A percentile compares a stretch with the other conserved stretches of the same genome.
Conservation (phyloP, 2,888 invertebrate genomes). For the Apomyelois bistriatella region DNA sequence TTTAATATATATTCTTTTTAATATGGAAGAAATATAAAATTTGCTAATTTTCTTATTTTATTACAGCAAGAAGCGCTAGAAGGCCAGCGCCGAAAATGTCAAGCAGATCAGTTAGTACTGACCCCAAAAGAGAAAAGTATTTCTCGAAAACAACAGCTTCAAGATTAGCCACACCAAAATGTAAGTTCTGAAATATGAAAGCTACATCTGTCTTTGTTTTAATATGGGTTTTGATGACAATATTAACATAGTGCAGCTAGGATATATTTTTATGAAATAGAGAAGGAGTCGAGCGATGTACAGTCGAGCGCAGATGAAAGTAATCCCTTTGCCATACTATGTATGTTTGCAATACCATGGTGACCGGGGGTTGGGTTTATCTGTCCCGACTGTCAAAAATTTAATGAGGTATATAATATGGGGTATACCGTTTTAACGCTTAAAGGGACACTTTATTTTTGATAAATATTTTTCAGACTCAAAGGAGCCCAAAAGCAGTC, state of each 20-base stretch:
- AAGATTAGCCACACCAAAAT: slow-evolving; percentile 38
- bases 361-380: too few relatives aligned
- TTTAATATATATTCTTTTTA: too few relatives aligned
- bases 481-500: slow-evolving; percentile 41
- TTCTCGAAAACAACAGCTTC: slow-evolving; percentile 35
- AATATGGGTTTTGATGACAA: background rate
- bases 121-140: slow-evolving; percentile 36
- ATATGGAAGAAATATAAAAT: background rate
- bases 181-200: slow-evolving; percentile 40
- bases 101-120: slow-evolving; percentile 34
- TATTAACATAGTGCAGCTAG: too few relatives aligned
- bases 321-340: too few relatives aligned
- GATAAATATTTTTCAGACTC: slow-evolving; percentile 36
- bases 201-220: too few relatives aligned
- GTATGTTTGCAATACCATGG: too few relatives aligned
- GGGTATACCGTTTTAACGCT: too few relatives aligned
- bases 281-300: too few relatives aligned
- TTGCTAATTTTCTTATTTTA: background rate
- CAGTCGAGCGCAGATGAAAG: too few relatives aligned
- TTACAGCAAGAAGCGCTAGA: slow-evolving; percentile 37
- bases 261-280: too few relatives aligned
- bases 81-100: slow-evolving; percentile 29
- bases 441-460: background rate
- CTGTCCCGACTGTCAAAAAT: too few relatives aligned
- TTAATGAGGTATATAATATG: too few relatives aligned